A percentile compares a stretch with the other conserved stretches of the same genome.
These are phyloP conservation scores for Aldrovandia affinis DNA, from an alignment of 2,797 vertebrate species.

Conservation along the genomic window DNA sequence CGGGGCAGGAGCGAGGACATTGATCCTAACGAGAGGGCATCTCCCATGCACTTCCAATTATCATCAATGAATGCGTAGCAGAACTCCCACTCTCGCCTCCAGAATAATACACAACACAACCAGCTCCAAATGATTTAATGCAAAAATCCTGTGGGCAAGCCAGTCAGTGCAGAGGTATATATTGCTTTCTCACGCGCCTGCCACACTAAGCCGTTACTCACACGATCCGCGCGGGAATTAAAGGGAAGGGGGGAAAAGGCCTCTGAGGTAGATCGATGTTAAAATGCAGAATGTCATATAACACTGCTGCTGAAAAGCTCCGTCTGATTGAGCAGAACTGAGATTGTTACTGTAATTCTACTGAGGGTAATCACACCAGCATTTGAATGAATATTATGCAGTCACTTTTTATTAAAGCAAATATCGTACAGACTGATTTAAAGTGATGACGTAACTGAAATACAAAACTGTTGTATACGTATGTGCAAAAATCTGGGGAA, in stretches of 20 bases:
- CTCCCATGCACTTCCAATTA: not conserved
- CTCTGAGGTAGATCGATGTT: not conserved
- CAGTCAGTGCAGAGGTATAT: not conserved
- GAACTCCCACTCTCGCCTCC: not conserved
- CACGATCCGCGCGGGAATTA: not conserved
- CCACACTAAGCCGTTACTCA: not conserved
- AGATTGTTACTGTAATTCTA: not conserved
- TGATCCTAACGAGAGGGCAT: not conserved
- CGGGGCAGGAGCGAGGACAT: not conserved
- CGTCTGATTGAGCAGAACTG: not conserved
- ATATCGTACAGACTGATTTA: not conserved
- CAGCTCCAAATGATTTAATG: not conserved
- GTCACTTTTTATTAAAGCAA: too few species aligned
- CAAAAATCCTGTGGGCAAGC: not conserved
- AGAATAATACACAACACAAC: not conserved
- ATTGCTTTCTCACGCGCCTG: not conserved
- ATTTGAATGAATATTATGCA: not conserved
- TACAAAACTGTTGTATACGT: not conserved
- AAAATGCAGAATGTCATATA: not conserved
- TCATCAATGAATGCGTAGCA: constrained; percentile 10
- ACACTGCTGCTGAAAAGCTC: not conserved
- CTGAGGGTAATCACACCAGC: too few species aligned
- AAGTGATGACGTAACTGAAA: not conserved
- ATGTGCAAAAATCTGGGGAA: too few species aligned
- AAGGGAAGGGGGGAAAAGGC: not conserved